These are phyloP conservation scores for Chrysomallon squamiferum DNA, from an alignment of 1,140 invertebrate genomes.

Conservation along the genomic window DNA sequence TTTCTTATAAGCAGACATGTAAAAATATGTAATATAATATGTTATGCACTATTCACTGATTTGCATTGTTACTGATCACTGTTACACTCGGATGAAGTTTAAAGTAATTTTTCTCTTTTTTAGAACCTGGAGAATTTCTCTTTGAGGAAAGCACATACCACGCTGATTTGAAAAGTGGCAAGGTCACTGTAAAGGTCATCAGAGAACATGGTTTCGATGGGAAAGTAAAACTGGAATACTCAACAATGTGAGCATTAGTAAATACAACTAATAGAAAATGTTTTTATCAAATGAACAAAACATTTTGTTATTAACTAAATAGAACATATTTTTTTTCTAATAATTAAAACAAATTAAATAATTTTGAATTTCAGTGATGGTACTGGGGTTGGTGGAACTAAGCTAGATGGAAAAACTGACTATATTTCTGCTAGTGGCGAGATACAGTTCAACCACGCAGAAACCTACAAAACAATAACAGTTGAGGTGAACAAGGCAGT, in stretches of 20 bases:
- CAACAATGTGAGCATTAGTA: conserved; percentile 62
- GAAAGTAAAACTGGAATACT: conserved; percentile 68
- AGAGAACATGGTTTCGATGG: conserved; percentile 70
- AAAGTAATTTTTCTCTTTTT: no score
- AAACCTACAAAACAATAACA: conserved; percentile 65
- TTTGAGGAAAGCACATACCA: conserved; percentile 69
- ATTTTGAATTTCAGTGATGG: conserved; percentile 54
- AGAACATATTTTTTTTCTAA: neutral
- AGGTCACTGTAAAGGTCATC: conserved; percentile 66
- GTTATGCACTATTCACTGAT: no score
- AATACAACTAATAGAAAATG: neutral
- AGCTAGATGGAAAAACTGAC: conserved; percentile 30
- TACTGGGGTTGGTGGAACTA: conserved; percentile 45
- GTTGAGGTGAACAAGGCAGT: conserved; percentile 70
- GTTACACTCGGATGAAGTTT: no score
- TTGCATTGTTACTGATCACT: no score
- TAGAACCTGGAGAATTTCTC: conserved; percentile 70
- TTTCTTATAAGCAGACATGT: no score
- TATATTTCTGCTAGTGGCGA: conserved; percentile 58
- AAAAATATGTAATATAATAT: no score
- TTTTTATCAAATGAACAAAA: neutral
- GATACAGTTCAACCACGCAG: conserved; percentile 69
- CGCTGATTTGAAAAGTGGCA: conserved; percentile 69
- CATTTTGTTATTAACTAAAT: neutral
- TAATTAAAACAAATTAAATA: no score